Evolutionary conservation across 2,113 vertebrate species (phyloP).

Genomic region (Hemicordylus capensis): DNA sequence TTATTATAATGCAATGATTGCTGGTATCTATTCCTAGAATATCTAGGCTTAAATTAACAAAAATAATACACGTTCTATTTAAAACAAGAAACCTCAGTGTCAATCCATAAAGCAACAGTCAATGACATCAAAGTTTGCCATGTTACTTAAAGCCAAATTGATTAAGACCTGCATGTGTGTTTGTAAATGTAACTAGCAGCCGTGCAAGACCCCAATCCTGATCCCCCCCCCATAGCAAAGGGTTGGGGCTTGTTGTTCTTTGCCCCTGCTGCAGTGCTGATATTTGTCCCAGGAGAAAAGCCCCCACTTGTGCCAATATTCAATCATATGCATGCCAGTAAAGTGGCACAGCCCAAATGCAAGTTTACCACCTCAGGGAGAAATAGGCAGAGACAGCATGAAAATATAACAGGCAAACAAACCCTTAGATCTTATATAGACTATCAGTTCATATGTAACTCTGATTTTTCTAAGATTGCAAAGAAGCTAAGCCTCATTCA

Average conservation of each 20-base stretch:
- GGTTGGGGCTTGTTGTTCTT: too few species aligned
- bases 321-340: too few species aligned
- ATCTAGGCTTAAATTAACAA: slow-evolving; percentile 61
- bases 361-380: not conserved
- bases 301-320: not conserved
- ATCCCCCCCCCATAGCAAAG: too few species aligned
- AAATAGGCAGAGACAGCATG: not conserved
- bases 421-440: not conserved
- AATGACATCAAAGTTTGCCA: not conserved
- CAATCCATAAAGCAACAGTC: not conserved
- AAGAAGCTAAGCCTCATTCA: not conserved
- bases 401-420: not conserved
- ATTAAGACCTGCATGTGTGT: too few species aligned
- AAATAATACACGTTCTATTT: not conserved
- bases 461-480: not conserved
- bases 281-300: too few species aligned
- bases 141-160: too few species aligned
- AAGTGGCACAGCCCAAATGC: not conserved
- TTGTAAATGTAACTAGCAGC: too few species aligned
- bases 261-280: too few species aligned
- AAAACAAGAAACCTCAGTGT: not conserved
- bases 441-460: not conserved
- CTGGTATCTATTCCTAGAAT: slow-evolving; percentile 60
- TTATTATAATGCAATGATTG: slow-evolving; percentile 65
- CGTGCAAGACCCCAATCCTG: too few species aligned